Percentiles rank a stretch among this genome's conserved stretches.
Evolutionary conservation across 2,113 vertebrate species (phyloP).

Genomic region (Albula goreensis): DNA sequence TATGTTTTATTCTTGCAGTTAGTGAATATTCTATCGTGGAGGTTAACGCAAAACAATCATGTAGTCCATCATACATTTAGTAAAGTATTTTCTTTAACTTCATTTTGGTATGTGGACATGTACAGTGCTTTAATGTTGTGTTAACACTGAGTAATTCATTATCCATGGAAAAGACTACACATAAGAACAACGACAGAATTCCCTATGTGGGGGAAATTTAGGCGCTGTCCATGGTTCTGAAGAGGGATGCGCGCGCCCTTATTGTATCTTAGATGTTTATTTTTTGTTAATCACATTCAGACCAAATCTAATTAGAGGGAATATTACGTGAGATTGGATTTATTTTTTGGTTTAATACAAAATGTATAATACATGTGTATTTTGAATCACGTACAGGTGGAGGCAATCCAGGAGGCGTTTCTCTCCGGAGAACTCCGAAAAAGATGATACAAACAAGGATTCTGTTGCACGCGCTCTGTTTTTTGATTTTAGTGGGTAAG

Average conservation of each 20-base stretch:
- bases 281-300: slow-evolving; percentile 6
- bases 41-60: neutral
- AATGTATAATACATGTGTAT: neutral
- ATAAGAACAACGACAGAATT: slow-evolving; percentile 18
- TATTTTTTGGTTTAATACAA: neutral
- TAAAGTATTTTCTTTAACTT: neutral
- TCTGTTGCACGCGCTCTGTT: slow-evolving; percentile 47
- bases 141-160: neutral
- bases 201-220: slow-evolving; percentile 20
- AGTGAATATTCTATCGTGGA: neutral
- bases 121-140: neutral
- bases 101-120: neutral
- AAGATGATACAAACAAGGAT: slow-evolving; percentile 56
- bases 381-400: slow-evolving; percentile 31
- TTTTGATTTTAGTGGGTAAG: slow-evolving; percentile 66
- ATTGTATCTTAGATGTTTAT: neutral
- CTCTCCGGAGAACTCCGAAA: slow-evolving; percentile 39
- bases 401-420: slow-evolving; percentile 30
- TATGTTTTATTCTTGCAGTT: neutral
- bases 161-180: neutral
- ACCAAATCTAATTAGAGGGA: neutral
- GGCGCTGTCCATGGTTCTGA: slow-evolving; percentile 69
- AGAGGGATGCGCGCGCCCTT: slow-evolving; percentile 13
- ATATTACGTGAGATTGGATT: neutral
- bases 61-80: neutral